Conservation (phyloP, 2,113 vertebrate genomes). For the Capreolus pygargus region DNA sequence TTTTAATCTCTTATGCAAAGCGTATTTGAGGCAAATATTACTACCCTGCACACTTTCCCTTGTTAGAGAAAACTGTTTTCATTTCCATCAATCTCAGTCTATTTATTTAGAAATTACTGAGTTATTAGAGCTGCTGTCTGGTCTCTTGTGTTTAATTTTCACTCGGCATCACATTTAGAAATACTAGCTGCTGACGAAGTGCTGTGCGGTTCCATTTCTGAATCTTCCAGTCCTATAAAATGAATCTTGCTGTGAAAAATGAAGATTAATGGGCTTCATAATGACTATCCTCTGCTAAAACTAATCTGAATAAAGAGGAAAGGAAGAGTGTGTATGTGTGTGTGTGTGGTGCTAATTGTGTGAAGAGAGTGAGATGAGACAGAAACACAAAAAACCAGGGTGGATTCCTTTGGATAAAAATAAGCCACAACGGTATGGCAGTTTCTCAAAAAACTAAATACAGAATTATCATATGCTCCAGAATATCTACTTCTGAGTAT, state of each 20-base stretch:
- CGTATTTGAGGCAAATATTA: slow-evolving; percentile 67
- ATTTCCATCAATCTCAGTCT: slow-evolving; percentile 80
- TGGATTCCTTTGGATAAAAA: not conserved
- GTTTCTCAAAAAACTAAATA: not conserved
- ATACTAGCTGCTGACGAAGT: slow-evolving; percentile 75
- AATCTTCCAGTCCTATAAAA: slow-evolving; percentile 78
- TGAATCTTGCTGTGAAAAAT: slow-evolving; percentile 84
- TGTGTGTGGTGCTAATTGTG: not conserved
- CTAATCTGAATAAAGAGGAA: slow-evolving; percentile 77
- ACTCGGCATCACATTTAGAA: slow-evolving; percentile 80
- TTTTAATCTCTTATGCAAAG: slow-evolving; percentile 65
- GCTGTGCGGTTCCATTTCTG: slow-evolving; percentile 74
- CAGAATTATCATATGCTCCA: not conserved
- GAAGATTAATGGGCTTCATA: slow-evolving; percentile 86
- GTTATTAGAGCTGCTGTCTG: slow-evolving; percentile 79
- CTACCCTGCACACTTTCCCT: slow-evolving; percentile 48
- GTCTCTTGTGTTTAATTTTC: slow-evolving; percentile 83
- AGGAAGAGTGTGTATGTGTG: not conserved
- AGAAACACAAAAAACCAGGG: not conserved
- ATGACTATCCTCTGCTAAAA: slow-evolving; percentile 80
- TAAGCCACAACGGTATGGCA: not conserved
- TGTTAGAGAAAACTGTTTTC: slow-evolving; percentile 75
- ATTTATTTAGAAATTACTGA: slow-evolving; percentile 84
- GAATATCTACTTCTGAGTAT: not conserved
- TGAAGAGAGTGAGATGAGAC: not conserved